Evolutionary conservation across 2,888 invertebrate genomes (phyloP).

Genomic region (Imbricaverruca yamaguchii): DNA sequence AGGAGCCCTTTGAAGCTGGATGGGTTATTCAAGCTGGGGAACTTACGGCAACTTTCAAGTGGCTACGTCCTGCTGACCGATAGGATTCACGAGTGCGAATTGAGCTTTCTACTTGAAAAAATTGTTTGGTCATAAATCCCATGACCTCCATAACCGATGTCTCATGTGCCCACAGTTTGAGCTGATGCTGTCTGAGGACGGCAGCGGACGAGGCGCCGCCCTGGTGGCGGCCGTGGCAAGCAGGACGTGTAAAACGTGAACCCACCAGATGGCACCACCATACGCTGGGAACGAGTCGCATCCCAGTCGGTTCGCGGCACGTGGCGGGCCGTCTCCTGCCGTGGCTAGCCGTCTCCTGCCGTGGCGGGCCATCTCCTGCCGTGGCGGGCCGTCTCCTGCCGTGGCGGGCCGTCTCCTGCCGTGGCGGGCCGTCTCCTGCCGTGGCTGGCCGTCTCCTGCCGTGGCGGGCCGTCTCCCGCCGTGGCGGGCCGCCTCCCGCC

Average conservation of each 20-base stretch:
- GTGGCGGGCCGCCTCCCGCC: too few species aligned
- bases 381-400: neutral
- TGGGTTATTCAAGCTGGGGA: too few species aligned
- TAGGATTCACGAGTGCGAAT: too few species aligned
- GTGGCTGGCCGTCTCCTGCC: neutral
- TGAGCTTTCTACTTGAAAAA: too few species aligned
- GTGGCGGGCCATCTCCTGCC: neutral
- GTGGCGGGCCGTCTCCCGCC: neutral
- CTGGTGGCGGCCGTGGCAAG: conserved; percentile 45
- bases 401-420: too few species aligned
- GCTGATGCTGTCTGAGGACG: conserved; percentile 46
- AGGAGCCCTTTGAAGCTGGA: too few species aligned
- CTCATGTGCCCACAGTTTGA: conserved; percentile 39
- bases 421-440: neutral
- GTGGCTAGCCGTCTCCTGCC: neutral
- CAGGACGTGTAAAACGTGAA: neutral
- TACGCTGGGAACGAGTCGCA: neutral
- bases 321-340: too few species aligned
- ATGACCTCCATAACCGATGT: too few species aligned
- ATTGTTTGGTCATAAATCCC: too few species aligned
- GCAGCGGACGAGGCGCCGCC: conserved; percentile 48
- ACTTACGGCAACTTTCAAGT: too few species aligned
- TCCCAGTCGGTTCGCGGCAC: too few species aligned
- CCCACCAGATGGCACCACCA: neutral
- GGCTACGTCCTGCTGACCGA: too few species aligned